Conservation (phyloP, 2,888 invertebrate species). For the Trachelus tabidus region DNA sequence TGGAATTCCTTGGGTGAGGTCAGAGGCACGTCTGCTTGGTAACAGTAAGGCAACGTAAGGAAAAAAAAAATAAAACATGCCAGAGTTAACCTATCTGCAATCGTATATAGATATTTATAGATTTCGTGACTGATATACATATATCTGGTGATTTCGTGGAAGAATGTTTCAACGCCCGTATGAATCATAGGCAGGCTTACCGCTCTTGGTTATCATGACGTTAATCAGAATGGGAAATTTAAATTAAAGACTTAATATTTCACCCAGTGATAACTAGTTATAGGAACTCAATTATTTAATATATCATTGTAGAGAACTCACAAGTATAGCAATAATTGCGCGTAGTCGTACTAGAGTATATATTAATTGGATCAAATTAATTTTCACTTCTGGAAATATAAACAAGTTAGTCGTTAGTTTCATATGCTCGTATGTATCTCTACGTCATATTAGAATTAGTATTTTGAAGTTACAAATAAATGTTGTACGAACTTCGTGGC, state of each 20-base stretch:
- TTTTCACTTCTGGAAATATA: neutral
- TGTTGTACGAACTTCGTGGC: neutral
- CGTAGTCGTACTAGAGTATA: neutral
- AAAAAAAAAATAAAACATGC: neutral
- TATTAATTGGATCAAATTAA: neutral
- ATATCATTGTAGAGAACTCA: neutral
- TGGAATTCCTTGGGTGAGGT: neutral
- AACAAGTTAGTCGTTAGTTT: neutral
- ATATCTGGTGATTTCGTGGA: neutral
- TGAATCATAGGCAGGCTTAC: neutral
- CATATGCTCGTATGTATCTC: neutral
- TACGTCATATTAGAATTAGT: neutral
- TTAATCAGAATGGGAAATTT: neutral
- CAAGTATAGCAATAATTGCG: neutral
- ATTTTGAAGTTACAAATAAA: neutral
- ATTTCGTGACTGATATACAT: neutral
- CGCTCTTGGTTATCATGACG: neutral
- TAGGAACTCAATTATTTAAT: neutral
- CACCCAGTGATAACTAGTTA: neutral
- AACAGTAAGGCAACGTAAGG: neutral
- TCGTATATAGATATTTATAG: neutral
- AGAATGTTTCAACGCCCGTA: neutral
- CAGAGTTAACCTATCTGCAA: neutral
- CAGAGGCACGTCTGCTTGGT: neutral
- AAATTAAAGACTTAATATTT: neutral